A percentile compares a stretch with the other conserved stretches of the same genome.
These are phyloP conservation scores for Manduca sexta DNA, from an alignment of 1,140 invertebrate species.

Conservation along the genomic window DNA sequence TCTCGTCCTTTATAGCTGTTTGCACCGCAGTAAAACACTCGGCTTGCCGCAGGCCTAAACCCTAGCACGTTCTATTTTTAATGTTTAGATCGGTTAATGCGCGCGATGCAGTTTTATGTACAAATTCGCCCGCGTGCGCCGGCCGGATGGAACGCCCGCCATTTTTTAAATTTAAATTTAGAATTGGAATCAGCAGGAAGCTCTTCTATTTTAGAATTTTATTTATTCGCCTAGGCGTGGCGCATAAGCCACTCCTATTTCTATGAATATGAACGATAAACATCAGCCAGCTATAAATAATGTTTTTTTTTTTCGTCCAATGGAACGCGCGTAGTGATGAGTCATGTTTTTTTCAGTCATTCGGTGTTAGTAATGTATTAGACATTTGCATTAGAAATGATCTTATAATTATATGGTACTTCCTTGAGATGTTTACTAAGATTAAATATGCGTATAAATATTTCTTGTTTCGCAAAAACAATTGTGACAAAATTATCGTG, in stretches of 20 bases:
- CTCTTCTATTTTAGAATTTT: constrained; percentile 56
- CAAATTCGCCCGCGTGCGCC: constrained; percentile 43
- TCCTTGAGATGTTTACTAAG: background rate
- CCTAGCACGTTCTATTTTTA: constrained; percentile 63
- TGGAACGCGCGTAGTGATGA: background rate
- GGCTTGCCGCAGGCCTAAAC: background rate
- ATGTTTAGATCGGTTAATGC: constrained; percentile 65
- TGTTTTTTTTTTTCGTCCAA: constrained; percentile 3
- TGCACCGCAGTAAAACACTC: background rate
- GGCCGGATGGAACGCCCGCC: constrained; percentile 59
- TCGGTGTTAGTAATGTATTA: background rate
- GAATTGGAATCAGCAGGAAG: constrained; percentile 60
- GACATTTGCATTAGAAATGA: no score
- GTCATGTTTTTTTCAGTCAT: background rate
- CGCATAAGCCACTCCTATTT: constrained; percentile 30
- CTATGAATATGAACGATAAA: background rate
- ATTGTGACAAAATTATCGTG: no score
- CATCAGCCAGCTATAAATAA: background rate
- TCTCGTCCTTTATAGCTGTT: background rate
- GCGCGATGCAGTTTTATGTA: constrained; percentile 65
- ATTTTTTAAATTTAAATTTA: constrained; percentile 65
- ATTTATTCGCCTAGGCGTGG: constrained; percentile 63
- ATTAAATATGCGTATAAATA: constrained; percentile 5
- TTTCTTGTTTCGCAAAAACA: no score
- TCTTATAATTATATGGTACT: no score